A percentile compares a stretch with the other conserved stretches of the same genome.
Evolutionary conservation across 2,113 vertebrate genomes (phyloP).

Genomic region (Boleophthalmus pectinirostris): DNA sequence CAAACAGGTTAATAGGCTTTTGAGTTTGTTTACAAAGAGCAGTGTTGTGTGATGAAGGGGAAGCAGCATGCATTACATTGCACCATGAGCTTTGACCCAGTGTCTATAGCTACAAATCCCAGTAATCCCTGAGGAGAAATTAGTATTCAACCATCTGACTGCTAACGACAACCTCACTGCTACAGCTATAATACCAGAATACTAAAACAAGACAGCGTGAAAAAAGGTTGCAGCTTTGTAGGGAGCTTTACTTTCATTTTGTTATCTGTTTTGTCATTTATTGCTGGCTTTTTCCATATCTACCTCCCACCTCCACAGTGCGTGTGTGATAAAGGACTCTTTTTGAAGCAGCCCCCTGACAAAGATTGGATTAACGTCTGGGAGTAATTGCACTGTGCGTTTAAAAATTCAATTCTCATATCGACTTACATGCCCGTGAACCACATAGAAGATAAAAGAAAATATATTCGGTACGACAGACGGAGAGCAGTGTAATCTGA

Average conservation of each 20-base stretch:
- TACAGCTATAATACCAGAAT: conserved; percentile 3
- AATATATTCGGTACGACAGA: conserved; percentile 21
- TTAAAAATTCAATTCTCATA: conserved; percentile 38
- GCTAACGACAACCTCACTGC: conserved; percentile 6
- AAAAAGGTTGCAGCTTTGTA: not conserved
- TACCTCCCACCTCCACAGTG: conserved; percentile 4
- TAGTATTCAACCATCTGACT: conserved; percentile 19
- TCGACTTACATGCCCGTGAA: conserved; percentile 16
- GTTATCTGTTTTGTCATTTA: not conserved
- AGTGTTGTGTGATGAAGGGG: conserved; percentile 11
- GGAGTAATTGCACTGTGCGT: conserved; percentile 32
- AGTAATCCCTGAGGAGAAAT: conserved; percentile 38
- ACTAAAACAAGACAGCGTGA: conserved; percentile 1
- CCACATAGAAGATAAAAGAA: conserved; percentile 39
- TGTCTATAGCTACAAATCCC: conserved; percentile 31
- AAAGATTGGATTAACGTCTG: conserved; percentile 24
- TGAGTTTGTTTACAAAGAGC: conserved; percentile 7
- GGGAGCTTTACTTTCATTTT: conserved; percentile 6
- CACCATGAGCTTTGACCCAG: conserved; percentile 39
- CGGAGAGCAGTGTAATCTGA: conserved; percentile 35
- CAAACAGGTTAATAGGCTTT: conserved; percentile 13
- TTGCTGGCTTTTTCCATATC: not conserved
- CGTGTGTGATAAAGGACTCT: conserved; percentile 1
- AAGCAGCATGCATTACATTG: conserved; percentile 17
- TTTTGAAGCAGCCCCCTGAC: conserved; percentile 23